Base-by-base conservation (phyloP, 2,888 invertebrate species). In the Cerastis leucographa region DNA sequence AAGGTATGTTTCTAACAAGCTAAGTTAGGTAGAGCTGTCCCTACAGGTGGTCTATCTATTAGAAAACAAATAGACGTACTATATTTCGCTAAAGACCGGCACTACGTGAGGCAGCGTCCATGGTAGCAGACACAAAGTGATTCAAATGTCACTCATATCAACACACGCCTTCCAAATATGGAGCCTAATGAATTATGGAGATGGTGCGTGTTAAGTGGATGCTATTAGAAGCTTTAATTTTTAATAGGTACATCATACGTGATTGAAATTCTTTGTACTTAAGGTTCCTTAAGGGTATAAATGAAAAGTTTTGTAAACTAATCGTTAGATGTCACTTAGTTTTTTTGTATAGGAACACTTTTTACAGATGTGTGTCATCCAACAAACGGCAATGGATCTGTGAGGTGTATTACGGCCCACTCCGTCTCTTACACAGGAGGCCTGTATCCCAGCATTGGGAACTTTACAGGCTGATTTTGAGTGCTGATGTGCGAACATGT, bases 141-240 rank as follows among this genome's bases (percentile, higher is more conserved):
- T 92, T 93, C 93, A 92, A 91, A 91, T 93, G 93, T 92, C 94
- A 92, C 84, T 93, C 91, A 90, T 86, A 92, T 91, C 89, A 90
- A 91, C 92, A 91, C 91, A 89, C 86, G 89, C 86, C 88, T 76
- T 76, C 91, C 91, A 89, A 94, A 93, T 91, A 92, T 83, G 90
- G 88, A 77, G 84, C 44, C 86, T 90, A 87, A 90, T 92, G 91
- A 93, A 92, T 92, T 91, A 92, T 92, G 90, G 87, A 91, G 83
- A 85, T 74, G 78, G 83, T 71, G 61, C 76, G 82, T 69, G 71
- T 90, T 90, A 89, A 89, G 89, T 78, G 82, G 86, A 87, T 81
- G 88, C 54, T 76, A 56, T 65, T 68, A 64, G 64, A 61, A 81
- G 81, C 66, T 67, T 62, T 62, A 67, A 51, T 81, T 76, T 81